Evolutionary conservation across 1,140 invertebrate species (phyloP), one percentile per base, ranked within the genome.

Genomic region (Papilio aristodemus): DNA sequence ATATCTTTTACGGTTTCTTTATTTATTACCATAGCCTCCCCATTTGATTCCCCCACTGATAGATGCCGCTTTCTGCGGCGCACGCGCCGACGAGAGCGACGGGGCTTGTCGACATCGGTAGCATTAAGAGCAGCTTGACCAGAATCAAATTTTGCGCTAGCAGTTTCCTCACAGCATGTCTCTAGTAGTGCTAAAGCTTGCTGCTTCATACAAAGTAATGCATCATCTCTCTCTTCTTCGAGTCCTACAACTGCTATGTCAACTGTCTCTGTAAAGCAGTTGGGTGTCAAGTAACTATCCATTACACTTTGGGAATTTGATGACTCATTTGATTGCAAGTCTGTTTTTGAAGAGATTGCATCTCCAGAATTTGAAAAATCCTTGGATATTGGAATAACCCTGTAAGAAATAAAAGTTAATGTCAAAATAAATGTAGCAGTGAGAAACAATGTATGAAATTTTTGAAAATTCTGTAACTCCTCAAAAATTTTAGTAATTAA

Each of bases 141-240:
- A 19, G 32, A 19, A 17, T 62, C 59, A 37, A 14, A 37, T 11
- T 62, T 36, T 10, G 36, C 14, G 19, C 27, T 62, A 17, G 59
- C 27, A 22, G 36, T 2, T 19, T 37, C 59, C 11, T 36, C 36
- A 38, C 36, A 32, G 4, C 36, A 39, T 4, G 27, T 36, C 4
- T 62, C 59, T 17, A 62, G 14, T 9, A 62, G 14, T 6, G 59
- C 59, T 37, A 62, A 10, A 19, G 59, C 59, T 62, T 62, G 27
- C 36, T 38, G 27, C 59, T 62, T 62, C 32, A 62, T 62, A 37
- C 14, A 38, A 11, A 38, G 1, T 17, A 62, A 62, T 39, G 36
- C 9, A 14, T 6, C 17, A 38, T 62, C 36, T 22, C 10, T 17
- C 2, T 62, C 36, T 1, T 0, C 27, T 22, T 38, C 11, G 10